Conservation (phyloP, 2,888 invertebrate species). For the Mactromeris polynyma region DNA sequence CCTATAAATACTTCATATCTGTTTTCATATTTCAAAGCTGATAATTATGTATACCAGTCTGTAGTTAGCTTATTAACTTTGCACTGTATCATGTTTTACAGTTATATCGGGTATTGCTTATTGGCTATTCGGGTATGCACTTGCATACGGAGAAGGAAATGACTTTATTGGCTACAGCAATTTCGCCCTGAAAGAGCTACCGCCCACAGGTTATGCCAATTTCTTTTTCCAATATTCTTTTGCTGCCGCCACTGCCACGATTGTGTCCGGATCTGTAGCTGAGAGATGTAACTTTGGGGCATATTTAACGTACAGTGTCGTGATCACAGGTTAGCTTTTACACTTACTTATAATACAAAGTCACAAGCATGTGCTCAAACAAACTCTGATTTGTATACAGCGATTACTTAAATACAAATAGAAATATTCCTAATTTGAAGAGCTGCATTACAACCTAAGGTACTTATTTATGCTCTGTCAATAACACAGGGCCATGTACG, state of each 20-base stretch:
- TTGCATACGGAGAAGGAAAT: conserved; percentile 80
- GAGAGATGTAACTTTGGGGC: conserved; percentile 89
- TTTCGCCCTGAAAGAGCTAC: conserved; percentile 74
- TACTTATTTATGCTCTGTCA: too few species aligned
- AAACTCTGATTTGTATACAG: too few species aligned
- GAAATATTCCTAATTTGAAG: not conserved
- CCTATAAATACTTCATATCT: too few species aligned
- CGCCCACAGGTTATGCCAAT: conserved; percentile 71
- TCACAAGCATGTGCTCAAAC: too few species aligned
- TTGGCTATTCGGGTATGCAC: conserved; percentile 79
- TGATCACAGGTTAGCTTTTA: conserved; percentile 88
- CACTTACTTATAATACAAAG: too few species aligned
- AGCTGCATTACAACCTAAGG: too few species aligned
- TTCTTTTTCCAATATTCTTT: conserved; percentile 89
- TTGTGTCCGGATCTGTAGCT: conserved; percentile 89
- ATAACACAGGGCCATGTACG: too few species aligned
- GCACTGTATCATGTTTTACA: conserved; percentile 56
- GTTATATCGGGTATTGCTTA: conserved; percentile 79
- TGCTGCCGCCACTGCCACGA: conserved; percentile 89
- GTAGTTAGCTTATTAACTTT: too few species aligned
- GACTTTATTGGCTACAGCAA: conserved; percentile 86
- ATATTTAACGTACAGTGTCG: conserved; percentile 88
- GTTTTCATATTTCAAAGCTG: too few species aligned
- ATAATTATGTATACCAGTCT: too few species aligned
- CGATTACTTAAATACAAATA: not conserved